phyloP scores from a whole-genome alignment of 2,113 vertebrate species.

The Thryonomys swinderianus region DNA sequence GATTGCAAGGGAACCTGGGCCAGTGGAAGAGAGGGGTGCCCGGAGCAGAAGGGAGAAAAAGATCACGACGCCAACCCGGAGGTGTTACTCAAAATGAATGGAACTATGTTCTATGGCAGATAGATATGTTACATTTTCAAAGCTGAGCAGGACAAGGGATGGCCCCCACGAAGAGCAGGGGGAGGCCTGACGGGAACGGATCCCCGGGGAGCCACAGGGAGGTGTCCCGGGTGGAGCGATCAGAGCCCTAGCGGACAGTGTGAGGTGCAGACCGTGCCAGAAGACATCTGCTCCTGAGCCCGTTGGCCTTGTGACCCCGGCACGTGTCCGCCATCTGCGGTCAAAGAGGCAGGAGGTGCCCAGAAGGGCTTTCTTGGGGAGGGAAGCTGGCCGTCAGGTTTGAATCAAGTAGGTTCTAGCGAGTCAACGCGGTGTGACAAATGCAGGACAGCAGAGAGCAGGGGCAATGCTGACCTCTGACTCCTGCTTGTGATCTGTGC shows the following conservation, averaged over 20 bases:
- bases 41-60: neutral
- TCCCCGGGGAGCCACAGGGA: accelerated
- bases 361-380: no score
- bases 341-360: neutral
- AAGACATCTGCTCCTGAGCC: accelerated
- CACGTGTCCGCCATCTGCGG: no score
- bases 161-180: accelerated
- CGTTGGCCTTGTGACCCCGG: no score
- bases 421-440: neutral
- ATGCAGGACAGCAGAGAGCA: neutral
- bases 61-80: neutral
- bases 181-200: neutral
- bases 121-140: neutral
- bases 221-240: accelerated
- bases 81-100: neutral
- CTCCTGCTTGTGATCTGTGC: neutral
- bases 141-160: no score
- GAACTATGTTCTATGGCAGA: neutral
- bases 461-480: neutral
- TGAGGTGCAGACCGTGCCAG: accelerated
- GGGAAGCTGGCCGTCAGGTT: neutral
- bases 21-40: neutral
- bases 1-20: neutral
- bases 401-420: neutral
- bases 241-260: neutral